These are phyloP conservation scores for Drosophila nigritarsus DNA, from an alignment of 2,888 invertebrate genomes.

Conservation along the genomic window DNA sequence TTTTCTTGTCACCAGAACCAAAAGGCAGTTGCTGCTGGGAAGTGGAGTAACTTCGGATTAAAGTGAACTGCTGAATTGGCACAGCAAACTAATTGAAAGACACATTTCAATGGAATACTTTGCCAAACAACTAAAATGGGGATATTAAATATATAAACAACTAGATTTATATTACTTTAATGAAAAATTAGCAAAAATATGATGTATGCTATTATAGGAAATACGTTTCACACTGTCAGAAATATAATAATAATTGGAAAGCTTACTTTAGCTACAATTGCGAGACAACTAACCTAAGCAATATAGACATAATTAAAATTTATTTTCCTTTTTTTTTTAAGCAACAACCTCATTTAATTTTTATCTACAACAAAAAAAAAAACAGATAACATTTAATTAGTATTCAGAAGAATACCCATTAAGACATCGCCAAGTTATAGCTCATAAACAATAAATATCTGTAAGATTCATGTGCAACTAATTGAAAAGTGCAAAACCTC, in stretches of 20 bases:
- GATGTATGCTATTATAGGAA: not conserved
- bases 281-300: not conserved
- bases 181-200: not conserved
- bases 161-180: not conserved
- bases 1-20: conserved; percentile 21
- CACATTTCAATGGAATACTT: not conserved
- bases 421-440: not conserved
- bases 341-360: not conserved
- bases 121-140: not conserved
- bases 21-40: not conserved
- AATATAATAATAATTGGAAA: not conserved
- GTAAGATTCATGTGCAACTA: not conserved
- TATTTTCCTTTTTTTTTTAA: not conserved
- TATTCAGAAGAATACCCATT: not conserved
- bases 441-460: conserved; percentile 4
- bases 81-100: not conserved
- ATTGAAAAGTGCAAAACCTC: conserved; percentile 6
- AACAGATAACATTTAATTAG: not conserved
- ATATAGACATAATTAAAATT: not conserved
- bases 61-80: not conserved
- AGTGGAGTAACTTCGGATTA: not conserved
- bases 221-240: not conserved
- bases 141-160: not conserved
- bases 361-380: not conserved
- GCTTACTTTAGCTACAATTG: not conserved